Percentiles rank a stretch among this genome's conserved stretches.
Conservation (phyloP, 2,113 vertebrate genomes). For the Chlorodrepanis virens region DNA sequence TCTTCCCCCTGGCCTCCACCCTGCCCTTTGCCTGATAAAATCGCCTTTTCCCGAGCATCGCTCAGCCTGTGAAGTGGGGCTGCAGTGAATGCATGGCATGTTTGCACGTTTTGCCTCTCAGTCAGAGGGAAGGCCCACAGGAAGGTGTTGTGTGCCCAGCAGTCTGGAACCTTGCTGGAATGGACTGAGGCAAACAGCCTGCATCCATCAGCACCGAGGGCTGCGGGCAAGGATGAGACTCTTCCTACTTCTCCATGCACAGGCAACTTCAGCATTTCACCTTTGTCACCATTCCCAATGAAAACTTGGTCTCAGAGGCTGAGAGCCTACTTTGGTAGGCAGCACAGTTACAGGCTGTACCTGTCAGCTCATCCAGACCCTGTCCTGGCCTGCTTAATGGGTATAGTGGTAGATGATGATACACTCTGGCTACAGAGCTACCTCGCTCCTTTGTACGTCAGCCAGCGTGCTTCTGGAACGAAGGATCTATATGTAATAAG, state of each 20-base stretch:
- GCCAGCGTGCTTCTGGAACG: background rate
- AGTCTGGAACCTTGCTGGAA: background rate
- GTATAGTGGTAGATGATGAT: background rate
- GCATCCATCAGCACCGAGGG: rapidly evolving
- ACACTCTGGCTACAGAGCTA: background rate
- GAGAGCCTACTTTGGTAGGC: background rate
- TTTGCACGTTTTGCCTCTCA: rapidly evolving
- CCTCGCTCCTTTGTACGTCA: background rate
- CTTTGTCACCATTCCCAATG: background rate
- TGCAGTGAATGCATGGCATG: background rate
- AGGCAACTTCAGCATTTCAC: background rate
- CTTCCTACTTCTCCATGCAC: background rate
- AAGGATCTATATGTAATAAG: background rate
- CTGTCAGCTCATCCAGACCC: background rate
- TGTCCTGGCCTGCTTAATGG: background rate
- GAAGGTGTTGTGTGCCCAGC: background rate
- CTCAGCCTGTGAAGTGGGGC: background rate
- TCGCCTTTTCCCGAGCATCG: background rate
- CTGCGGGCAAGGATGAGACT: rapidly evolving
- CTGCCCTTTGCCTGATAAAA: background rate
- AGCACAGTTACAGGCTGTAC: background rate
- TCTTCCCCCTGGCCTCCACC: background rate
- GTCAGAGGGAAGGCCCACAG: background rate
- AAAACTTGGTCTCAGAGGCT: background rate
- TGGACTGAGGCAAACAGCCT: background rate